Conservation (phyloP, 2,113 vertebrate genomes). For the Gallinago media region DNA sequence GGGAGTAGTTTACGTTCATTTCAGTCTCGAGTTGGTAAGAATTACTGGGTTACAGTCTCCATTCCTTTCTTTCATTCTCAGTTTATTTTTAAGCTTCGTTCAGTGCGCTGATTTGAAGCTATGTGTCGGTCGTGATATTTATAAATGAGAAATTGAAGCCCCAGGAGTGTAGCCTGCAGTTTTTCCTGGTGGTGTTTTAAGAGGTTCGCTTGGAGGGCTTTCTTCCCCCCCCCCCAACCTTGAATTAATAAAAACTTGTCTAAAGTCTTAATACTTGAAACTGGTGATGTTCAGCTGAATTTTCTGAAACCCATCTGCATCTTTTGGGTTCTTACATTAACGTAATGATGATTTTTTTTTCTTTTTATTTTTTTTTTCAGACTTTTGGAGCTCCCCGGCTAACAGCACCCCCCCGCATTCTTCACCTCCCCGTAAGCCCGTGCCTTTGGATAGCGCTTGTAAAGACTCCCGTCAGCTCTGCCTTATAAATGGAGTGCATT, state of each 20-base stretch:
- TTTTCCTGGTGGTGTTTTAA: not conserved
- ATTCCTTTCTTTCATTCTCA: not conserved
- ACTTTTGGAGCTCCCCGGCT: slow-evolving; percentile 90
- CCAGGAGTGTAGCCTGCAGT: not conserved
- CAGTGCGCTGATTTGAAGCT: not conserved
- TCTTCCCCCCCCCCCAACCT: not conserved
- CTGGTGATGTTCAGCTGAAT: not conserved
- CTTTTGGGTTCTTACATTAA: slow-evolving; percentile 75
- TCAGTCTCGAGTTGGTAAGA: not conserved
- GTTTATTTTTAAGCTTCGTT: not conserved
- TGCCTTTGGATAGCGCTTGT: slow-evolving; percentile 72
- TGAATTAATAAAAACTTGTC: not conserved
- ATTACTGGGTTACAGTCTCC: not conserved
- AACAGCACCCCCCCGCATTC: slow-evolving; percentile 77
- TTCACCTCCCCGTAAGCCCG: slow-evolving; percentile 74
- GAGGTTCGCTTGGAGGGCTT: not conserved
- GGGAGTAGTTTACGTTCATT: not conserved
- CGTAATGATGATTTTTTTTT: slow-evolving; percentile 43
- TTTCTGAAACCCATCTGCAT: slow-evolving; percentile 27
- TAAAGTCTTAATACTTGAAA: not conserved
- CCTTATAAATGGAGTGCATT: slow-evolving; percentile 87
- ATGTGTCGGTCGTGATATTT: not conserved
- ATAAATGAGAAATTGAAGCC: not conserved
- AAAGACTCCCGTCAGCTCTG: slow-evolving; percentile 77
- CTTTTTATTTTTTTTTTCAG: slow-evolving; percentile 72